A percentile compares a stretch with the other conserved stretches of the same genome.
These are phyloP conservation scores for Diabrotica undecimpunctata DNA, from an alignment of 1,140 invertebrate species.

Conservation along the genomic window DNA sequence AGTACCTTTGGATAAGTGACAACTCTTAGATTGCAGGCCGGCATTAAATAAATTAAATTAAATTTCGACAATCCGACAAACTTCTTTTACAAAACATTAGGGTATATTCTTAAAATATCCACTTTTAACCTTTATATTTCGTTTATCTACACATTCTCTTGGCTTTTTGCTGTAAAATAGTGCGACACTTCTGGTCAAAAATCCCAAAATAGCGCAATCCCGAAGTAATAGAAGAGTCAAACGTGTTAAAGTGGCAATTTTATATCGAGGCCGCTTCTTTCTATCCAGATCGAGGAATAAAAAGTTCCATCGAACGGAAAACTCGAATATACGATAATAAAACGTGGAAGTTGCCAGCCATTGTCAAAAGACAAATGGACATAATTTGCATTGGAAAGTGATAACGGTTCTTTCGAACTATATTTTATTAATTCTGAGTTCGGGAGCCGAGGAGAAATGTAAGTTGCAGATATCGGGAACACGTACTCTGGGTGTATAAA, in stretches of 20 bases:
- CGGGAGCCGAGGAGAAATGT: background rate
- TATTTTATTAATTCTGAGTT: slow-evolving; percentile 5
- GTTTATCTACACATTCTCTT: background rate
- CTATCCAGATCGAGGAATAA: background rate
- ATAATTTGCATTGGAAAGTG: slow-evolving; percentile 6
- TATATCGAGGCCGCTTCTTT: background rate
- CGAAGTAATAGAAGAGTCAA: background rate
- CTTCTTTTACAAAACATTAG: no score
- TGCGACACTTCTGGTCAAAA: background rate
- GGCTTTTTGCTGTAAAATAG: background rate
- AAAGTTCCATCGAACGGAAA: background rate
- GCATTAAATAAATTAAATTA: background rate
- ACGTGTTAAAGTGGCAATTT: slow-evolving; percentile 2
- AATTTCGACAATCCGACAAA: no score
- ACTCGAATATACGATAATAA: background rate
- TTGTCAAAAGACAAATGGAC: slow-evolving; percentile 7
- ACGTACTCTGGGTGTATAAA: background rate
- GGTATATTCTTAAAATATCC: no score
- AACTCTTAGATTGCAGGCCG: background rate
- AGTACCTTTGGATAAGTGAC: background rate
- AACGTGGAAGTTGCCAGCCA: slow-evolving; percentile 1
- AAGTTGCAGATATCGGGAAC: background rate
- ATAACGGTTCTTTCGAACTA: slow-evolving; percentile 4
- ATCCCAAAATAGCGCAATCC: background rate
- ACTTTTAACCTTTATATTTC: background rate